A percentile compares a stretch with the other conserved stretches of the same genome.
Conservation (phyloP, 2,113 vertebrate genomes). For the Mesembrinibis cayennensis region DNA sequence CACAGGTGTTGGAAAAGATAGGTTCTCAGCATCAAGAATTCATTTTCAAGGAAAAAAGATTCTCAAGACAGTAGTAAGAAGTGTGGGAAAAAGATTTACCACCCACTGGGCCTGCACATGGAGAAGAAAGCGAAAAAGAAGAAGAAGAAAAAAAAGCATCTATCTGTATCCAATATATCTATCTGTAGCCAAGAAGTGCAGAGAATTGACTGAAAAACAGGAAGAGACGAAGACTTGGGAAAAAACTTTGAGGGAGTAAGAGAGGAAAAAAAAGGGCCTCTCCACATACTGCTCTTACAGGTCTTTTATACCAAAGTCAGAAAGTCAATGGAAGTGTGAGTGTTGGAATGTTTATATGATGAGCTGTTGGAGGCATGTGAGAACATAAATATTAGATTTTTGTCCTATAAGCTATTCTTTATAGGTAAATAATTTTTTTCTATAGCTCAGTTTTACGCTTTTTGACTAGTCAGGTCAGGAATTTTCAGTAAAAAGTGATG, state of each 20-base stretch:
- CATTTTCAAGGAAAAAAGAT: neutral
- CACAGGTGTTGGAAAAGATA: neutral
- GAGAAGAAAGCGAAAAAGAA: neutral
- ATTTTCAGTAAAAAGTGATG: neutral
- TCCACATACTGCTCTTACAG: neutral
- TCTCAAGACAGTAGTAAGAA: neutral
- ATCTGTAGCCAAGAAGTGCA: neutral
- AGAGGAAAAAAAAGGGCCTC: neutral
- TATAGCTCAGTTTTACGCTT: neutral
- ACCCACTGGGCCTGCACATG: neutral
- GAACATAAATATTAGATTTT: neutral
- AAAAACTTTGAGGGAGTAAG: neutral
- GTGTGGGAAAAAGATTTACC: conserved; percentile 6
- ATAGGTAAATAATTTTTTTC: neutral
- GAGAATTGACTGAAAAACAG: neutral
- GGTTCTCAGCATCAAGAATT: neutral
- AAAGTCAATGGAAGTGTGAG: neutral
- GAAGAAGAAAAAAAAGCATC: neutral
- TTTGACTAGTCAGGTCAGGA: neutral
- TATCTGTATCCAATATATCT: neutral
- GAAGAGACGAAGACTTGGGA: neutral
- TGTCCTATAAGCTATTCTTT: neutral
- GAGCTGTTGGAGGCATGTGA: neutral
- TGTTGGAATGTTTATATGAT: neutral
- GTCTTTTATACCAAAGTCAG: neutral